Base-by-base conservation (phyloP, 2,797 vertebrate species). In the Synaphobranchus kaupii region DNA sequence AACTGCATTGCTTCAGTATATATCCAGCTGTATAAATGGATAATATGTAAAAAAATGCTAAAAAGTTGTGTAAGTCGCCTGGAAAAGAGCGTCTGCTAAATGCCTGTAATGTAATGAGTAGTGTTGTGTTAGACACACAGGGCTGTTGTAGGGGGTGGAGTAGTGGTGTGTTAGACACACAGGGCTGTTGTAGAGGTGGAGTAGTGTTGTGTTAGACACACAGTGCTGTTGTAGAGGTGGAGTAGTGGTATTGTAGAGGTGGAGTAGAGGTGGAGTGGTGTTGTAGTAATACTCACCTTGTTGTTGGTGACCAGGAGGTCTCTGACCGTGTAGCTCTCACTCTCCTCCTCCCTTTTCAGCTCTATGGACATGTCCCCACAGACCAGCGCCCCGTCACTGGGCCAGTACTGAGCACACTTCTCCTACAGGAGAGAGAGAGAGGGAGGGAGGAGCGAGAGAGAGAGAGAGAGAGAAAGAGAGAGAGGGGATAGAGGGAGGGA, bases 341-440 rank as follows among this genome's bases (percentile, higher is more conserved):
- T 97, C 90, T 99, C 98, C 88, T 99, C 98, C 91, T 99, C 98
- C 60, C 97, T 98, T 89, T 99, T 99, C 90, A 99, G 94, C 94
- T 99, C 98, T 56, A 98, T 97, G 66, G 97, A 96, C 91, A 99
- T 97, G 93, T 99, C 98, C 3, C 98, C 98, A 0, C 97, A 96
- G 66, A 95, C 96, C 89, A 98, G 95, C 0, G 93, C 93, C 50
- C 97, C 96, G 4, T 99, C 98, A n/a, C 96, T 97, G 0, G 98
- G 97, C 98, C 98, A 99, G 89, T 99, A 99, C 95, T 98, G 98
- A 87, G 96, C 97, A 95, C 98, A 99, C 90, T 99, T 99, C 89
- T 99, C 98, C 98, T 99, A 91, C 17, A 91, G 39, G 71, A 84
- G 39, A 54, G 66, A 91, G 17, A 86, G 76, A 4, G 28, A 17